Conservation (phyloP, 2,888 invertebrate species). For the Flexamia atlantica region DNA sequence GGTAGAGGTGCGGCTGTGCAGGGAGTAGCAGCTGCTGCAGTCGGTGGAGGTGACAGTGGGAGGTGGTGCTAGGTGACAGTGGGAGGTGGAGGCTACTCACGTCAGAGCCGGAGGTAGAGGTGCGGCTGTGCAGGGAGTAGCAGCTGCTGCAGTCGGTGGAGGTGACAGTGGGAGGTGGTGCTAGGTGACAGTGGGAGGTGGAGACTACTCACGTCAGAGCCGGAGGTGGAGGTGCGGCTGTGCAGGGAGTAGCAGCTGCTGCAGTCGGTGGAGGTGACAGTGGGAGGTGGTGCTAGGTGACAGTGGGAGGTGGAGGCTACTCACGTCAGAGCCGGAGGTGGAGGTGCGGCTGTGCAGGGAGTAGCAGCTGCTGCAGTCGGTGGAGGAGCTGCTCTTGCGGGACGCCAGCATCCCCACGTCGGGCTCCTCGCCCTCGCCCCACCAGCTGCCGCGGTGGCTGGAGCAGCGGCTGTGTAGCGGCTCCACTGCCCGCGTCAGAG, state of each 20-base stretch:
- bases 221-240: too few relatives aligned
- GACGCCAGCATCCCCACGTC: slow-evolving; percentile 75
- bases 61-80: slow-evolving; percentile 79
- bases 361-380: slow-evolving; percentile 79
- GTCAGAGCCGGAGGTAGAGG: slow-evolving; percentile 76
- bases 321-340: slow-evolving; percentile 74
- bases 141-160: slow-evolving; percentile 80
- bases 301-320: background rate
- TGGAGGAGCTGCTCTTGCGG: slow-evolving; percentile 80
- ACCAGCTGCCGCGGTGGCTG: slow-evolving; percentile 68
- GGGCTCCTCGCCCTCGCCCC: slow-evolving; percentile 72
- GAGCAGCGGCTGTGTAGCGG: slow-evolving; percentile 55
- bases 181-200: too few relatives aligned
- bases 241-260: too few relatives aligned
- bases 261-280: too few relatives aligned
- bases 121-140: slow-evolving; percentile 79
- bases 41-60: slow-evolving; percentile 76
- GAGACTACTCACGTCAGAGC: too few relatives aligned
- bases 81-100: slow-evolving; percentile 73
- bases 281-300: too few relatives aligned
- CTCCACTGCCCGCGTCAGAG: slow-evolving; percentile 66
- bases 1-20: slow-evolving; percentile 79
- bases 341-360: slow-evolving; percentile 80
- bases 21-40: slow-evolving; percentile 76
- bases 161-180: too few relatives aligned